Percentiles rank a stretch among this genome's conserved stretches.
Conservation (phyloP, 2,888 invertebrate genomes). For the Drosophila parthenogenetica region DNA sequence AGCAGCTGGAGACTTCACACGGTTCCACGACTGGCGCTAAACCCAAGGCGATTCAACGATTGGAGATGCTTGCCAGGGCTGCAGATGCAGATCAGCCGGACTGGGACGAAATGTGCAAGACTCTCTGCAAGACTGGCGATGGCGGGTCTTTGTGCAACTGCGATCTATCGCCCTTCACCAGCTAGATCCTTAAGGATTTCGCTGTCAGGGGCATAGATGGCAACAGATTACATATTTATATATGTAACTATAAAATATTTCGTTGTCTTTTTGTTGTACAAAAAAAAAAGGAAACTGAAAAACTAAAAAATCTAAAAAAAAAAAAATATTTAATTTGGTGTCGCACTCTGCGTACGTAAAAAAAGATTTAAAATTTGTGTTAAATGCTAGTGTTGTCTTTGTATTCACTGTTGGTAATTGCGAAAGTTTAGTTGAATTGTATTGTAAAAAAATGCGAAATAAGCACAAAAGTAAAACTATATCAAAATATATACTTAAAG, state of each 20-base stretch:
- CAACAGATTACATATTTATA: constrained; percentile 42
- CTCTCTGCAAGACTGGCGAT: constrained; percentile 88
- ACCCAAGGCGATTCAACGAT: neutral
- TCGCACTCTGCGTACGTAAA: constrained; percentile 39
- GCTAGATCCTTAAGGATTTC: constrained; percentile 23
- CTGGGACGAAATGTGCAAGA: constrained; percentile 89
- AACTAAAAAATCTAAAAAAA: no score
- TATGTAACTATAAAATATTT: constrained; percentile 57
- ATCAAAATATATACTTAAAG: constrained; percentile 28
- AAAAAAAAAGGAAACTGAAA: constrained; percentile 19
- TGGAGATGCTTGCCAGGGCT: neutral
- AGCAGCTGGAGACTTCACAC: constrained; percentile 56
- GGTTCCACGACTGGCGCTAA: constrained; percentile 39
- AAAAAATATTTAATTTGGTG: constrained; percentile 43
- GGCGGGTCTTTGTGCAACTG: constrained; percentile 92
- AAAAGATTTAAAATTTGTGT: constrained; percentile 55
- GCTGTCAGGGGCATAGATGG: constrained; percentile 57
- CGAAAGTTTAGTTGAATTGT: constrained; percentile 68
- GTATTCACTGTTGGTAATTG: constrained; percentile 59
- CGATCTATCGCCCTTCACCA: constrained; percentile 88
- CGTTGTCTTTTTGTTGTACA: constrained; percentile 53
- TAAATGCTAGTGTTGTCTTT: constrained; percentile 75
- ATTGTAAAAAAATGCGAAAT: constrained; percentile 40
- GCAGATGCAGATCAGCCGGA: constrained; percentile 81
- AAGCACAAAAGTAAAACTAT: constrained; percentile 34